A percentile compares a stretch with the other conserved stretches of the same genome.
These are phyloP conservation scores for Steinernema feltiae DNA, from an alignment of 1,140 invertebrate genomes.

Conservation along the genomic window DNA sequence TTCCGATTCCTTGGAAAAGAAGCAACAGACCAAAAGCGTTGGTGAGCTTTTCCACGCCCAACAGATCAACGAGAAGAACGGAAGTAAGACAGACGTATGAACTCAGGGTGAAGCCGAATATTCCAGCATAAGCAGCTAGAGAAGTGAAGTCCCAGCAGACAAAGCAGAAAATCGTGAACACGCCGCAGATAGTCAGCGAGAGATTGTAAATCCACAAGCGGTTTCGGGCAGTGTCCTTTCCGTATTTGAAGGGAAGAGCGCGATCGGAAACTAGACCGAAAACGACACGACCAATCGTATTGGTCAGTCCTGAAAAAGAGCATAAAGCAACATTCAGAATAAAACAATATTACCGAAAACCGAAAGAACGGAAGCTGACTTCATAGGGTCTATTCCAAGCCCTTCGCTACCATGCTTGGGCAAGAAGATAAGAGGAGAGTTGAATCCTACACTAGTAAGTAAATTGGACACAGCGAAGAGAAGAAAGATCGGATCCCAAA, in stretches of 20 bases:
- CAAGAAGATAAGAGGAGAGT: constrained; percentile 80
- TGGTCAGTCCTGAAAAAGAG: constrained; percentile 71
- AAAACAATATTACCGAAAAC: constrained; percentile 76
- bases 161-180: constrained; percentile 75
- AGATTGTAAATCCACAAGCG: constrained; percentile 73
- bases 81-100: constrained; percentile 91
- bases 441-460: constrained; percentile 89
- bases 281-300: constrained; percentile 70
- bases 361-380: constrained; percentile 80
- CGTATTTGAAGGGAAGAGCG: constrained; percentile 77
- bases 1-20: constrained; percentile 82
- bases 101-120: constrained; percentile 75
- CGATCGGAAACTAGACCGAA: constrained; percentile 65
- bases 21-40: constrained; percentile 93
- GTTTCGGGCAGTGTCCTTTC: constrained; percentile 72
- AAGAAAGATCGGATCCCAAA: constrained; percentile 79
- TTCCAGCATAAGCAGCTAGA: constrained; percentile 74
- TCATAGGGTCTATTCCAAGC: constrained; percentile 64
- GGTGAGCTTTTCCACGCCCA: constrained; percentile 88
- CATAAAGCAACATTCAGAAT: background rate
- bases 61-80: constrained; percentile 79
- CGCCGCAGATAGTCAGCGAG: constrained; percentile 78
- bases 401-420: constrained; percentile 58
- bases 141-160: constrained; percentile 72
- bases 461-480: constrained; percentile 87